phyloP scores from a whole-genome alignment of 2,797 vertebrate genomes.

The Brachymystax lenok region DNA sequence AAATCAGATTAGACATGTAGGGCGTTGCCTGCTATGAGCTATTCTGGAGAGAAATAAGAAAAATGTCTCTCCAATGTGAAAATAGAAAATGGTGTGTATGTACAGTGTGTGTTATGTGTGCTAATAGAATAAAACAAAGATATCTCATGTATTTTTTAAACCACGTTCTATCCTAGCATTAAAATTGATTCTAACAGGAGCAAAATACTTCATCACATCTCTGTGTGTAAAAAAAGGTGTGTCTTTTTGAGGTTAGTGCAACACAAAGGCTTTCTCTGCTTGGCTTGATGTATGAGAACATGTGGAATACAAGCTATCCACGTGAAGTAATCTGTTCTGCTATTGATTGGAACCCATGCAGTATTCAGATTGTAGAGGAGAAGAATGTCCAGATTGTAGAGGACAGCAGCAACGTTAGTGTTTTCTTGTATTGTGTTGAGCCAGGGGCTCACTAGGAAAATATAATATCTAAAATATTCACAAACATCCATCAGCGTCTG shows the following conservation, averaged over 20 bases:
- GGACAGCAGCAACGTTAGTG: slow-evolving; percentile 53
- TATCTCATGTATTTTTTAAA: too few species aligned
- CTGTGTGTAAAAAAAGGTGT: not conserved
- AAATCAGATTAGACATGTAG: too few species aligned
- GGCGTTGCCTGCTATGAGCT: too few species aligned
- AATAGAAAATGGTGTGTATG: too few species aligned
- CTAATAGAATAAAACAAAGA: too few species aligned
- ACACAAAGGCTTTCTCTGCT: not conserved
- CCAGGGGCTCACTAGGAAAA: slow-evolving; percentile 43
- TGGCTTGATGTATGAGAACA: not conserved
- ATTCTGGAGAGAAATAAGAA: too few species aligned
- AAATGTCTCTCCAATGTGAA: too few species aligned
- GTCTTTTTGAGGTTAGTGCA: not conserved
- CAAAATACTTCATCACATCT: not conserved
- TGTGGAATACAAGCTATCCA: slow-evolving; percentile 2
- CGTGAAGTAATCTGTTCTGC: slow-evolving; percentile 5
- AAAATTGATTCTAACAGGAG: too few species aligned
- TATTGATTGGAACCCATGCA: slow-evolving; percentile 41
- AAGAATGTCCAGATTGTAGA: not conserved
- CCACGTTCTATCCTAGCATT: too few species aligned
- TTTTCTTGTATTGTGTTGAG: slow-evolving; percentile 53
- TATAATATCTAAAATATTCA: slow-evolving; percentile 59
- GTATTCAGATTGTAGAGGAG: slow-evolving; percentile 28
- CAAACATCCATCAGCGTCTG: slow-evolving; percentile 59
- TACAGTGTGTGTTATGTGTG: too few species aligned